phyloP scores from a whole-genome alignment of 2,888 invertebrate genomes.

The Amphipoea oculea region DNA sequence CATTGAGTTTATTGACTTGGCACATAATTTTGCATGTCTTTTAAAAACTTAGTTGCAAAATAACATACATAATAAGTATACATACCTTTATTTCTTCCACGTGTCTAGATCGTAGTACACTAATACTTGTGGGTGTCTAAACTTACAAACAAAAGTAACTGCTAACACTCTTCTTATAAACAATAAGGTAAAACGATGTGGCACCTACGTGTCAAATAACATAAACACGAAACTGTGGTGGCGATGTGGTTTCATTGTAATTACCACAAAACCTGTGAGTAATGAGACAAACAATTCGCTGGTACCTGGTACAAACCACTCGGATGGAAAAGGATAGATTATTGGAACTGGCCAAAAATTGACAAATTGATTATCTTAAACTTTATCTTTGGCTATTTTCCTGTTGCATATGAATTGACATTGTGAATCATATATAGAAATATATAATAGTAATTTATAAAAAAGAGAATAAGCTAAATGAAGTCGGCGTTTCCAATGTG shows the following conservation, averaged over 20 bases:
- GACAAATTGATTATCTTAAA: not conserved
- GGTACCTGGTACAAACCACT: not conserved
- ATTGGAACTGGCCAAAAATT: not conserved
- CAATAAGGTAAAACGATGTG: constrained; percentile 14
- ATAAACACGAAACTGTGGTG: constrained; percentile 9
- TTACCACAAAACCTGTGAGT: constrained; percentile 28
- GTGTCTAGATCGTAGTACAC: not conserved
- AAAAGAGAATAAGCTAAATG: not conserved
- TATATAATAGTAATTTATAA: not conserved
- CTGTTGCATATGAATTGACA: not conserved
- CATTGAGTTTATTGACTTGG: not conserved
- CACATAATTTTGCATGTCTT: not conserved
- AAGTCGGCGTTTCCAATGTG: not conserved
- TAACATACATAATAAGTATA: not conserved
- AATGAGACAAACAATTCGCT: constrained; percentile 3
- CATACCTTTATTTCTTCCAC: not conserved
- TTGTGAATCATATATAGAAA: not conserved
- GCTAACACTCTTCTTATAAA: constrained; percentile 6
- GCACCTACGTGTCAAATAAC: constrained; percentile 22
- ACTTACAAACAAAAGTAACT: constrained; percentile 5
- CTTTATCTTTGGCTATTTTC: not conserved
- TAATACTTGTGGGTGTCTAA: not conserved
- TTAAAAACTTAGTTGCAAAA: not conserved
- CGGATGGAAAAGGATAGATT: not conserved
- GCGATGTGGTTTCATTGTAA: constrained; percentile 14